Base-by-base conservation (phyloP, 64 coral and sea anemone species). In the Porites lutea region DNA sequence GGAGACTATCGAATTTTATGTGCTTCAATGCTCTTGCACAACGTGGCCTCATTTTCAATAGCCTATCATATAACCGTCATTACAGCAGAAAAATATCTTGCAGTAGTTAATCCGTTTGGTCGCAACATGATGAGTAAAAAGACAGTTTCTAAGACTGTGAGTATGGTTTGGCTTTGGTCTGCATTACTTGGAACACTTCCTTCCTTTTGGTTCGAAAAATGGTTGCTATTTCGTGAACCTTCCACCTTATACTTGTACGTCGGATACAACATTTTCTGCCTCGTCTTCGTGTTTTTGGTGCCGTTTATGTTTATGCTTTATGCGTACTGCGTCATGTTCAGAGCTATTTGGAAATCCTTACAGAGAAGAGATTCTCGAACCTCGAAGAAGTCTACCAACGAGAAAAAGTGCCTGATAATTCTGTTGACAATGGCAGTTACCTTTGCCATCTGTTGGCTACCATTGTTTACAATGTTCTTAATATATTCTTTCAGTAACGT, bases 61-160 rank as follows among this genome's bases (percentile, higher is more conserved):
- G 81, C 81, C n/a, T 84, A 84, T 48, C 81, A 84, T 60, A 84
- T 84, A 48, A 84, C 81, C 12, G 81, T 63, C 23, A 64, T 84
- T 22, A 84, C 81, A 2, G 48, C 19, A 11, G 81, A 84, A 1
- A 84, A 84, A 19, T 84, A 84, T 13, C 45, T 84, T 15, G 81
- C 81, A 20, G 61, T 84, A 20, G 81, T 84, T 15, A 68, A 84
- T 18, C 81, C 81, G 2, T 84, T 84, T 84, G 81, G 61, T 3
- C 81, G 61, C 2, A 68, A 50, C 62, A 49, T 84, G 81, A 69
- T 65, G 62, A 84, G 62, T 48, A 69, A 50, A 37, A 84, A 84
- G 69, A 84, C 81, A 51, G 81, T 65, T 3, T 11, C 12, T 1
- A 84, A 68, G 63, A 52, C 51, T 23, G 63, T 46, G 4, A n/a